Percentiles rank a stretch among this genome's conserved stretches.
These are phyloP conservation scores for Drosophila orosa DNA, from an alignment of 1,140 invertebrate species.

Conservation along the genomic window DNA sequence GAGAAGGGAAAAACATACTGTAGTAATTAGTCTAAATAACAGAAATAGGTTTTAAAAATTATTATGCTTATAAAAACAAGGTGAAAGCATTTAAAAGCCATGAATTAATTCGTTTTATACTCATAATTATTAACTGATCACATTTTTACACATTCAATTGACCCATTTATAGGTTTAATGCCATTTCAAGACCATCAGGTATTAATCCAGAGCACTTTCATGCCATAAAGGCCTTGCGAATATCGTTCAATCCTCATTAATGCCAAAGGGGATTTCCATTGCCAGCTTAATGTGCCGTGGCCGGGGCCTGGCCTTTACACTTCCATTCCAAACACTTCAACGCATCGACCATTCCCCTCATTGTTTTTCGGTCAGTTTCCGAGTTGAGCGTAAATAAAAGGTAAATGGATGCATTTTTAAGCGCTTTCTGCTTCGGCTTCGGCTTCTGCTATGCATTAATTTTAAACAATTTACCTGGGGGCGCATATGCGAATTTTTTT, in stretches of 20 bases:
- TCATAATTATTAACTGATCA: neutral
- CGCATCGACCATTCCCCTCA: conserved; percentile 39
- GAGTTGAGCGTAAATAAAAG: conserved; percentile 46
- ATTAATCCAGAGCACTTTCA: conserved; percentile 35
- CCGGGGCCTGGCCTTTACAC: conserved; percentile 23
- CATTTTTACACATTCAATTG: neutral
- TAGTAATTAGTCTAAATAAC: conserved; percentile 4
- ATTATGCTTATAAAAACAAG: too few relatives aligned
- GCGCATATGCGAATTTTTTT: conserved; percentile 45
- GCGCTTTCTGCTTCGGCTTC: conserved; percentile 32
- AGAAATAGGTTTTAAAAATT: too few relatives aligned
- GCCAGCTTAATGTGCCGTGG: conserved; percentile 69
- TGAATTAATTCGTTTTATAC: neutral
- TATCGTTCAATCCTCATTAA: conserved; percentile 80
- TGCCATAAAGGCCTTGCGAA: conserved; percentile 53
- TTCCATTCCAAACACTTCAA: conserved; percentile 26
- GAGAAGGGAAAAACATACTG: neutral
- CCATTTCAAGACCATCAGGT: conserved; percentile 12
- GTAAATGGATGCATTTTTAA: conserved; percentile 76
- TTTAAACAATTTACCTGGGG: conserved; percentile 73
- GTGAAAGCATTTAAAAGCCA: too few relatives aligned
- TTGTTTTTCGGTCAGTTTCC: conserved; percentile 53
- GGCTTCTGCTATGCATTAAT: conserved; percentile 60
- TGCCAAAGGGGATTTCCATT: conserved; percentile 68
- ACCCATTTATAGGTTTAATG: conserved; percentile 20